Percentiles rank a stretch among this genome's conserved stretches.
phyloP scores from a whole-genome alignment of 2,113 vertebrate species.

The Ranitomeya imitator region DNA sequence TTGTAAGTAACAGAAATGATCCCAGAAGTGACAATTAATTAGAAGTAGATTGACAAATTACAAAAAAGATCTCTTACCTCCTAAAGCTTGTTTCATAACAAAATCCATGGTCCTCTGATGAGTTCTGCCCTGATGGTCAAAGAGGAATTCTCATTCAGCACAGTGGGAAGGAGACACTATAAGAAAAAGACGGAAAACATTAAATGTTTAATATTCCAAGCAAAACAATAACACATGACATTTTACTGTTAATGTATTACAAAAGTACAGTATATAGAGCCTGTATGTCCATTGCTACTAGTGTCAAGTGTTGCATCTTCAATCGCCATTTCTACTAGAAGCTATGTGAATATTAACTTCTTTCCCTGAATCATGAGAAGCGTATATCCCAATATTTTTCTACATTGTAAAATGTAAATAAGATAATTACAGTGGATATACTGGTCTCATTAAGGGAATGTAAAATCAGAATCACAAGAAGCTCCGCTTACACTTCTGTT shows the following conservation, averaged over 20 bases:
- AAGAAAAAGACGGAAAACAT: neutral
- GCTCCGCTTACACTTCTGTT: neutral
- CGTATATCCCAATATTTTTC: neutral
- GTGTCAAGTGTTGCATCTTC: neutral
- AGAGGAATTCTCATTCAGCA: conserved; percentile 60
- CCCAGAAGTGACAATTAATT: neutral
- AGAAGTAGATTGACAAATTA: neutral
- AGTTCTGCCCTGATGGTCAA: conserved; percentile 42
- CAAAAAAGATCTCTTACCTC: conserved; percentile 74
- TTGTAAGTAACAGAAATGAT: neutral
- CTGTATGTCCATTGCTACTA: neutral
- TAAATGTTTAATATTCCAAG: neutral
- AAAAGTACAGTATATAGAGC: neutral
- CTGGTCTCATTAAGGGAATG: too few species aligned
- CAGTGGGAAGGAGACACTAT: conserved; percentile 38
- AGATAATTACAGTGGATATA: neutral
- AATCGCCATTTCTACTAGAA: too few species aligned
- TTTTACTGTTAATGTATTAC: neutral
- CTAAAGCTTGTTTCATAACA: conserved; percentile 92
- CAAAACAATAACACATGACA: neutral
- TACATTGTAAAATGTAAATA: neutral
- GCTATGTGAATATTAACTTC: neutral
- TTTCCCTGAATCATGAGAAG: neutral
- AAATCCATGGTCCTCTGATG: conserved; percentile 80
- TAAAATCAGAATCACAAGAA: neutral